Evolutionary conservation across 2,888 invertebrate species (phyloP).

Genomic region (Coenonympha glycerion): DNA sequence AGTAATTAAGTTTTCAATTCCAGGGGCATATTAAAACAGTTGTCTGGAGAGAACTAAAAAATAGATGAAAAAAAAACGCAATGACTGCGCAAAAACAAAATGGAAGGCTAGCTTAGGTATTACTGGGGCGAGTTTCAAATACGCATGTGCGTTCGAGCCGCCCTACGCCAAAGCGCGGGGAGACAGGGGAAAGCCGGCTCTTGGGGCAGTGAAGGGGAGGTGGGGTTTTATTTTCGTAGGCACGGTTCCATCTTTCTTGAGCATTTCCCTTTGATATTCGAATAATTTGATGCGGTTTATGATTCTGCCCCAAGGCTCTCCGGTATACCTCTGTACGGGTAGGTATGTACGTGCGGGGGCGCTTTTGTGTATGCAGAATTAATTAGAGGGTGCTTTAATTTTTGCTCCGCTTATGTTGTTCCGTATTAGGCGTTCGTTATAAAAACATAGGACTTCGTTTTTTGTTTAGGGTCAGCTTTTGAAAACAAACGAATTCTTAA

Average conservation of each 20-base stretch:
- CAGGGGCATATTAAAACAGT: slow-evolving; percentile 29
- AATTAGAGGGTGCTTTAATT: slow-evolving; percentile 57
- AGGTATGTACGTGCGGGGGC: slow-evolving; percentile 18
- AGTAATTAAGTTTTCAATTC: slow-evolving; percentile 32
- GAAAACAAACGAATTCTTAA: slow-evolving; percentile 49
- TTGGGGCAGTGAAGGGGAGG: slow-evolving; percentile 35
- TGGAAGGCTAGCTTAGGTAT: slow-evolving; percentile 65
- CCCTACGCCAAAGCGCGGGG: slow-evolving; percentile 33
- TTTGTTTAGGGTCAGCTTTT: slow-evolving; percentile 40
- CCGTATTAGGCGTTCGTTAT: slow-evolving; percentile 45
- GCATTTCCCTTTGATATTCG: slow-evolving; percentile 41
- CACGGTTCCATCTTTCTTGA: slow-evolving; percentile 45
- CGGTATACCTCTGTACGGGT: no score
- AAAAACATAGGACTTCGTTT: slow-evolving; percentile 43
- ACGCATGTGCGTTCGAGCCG: slow-evolving; percentile 67
- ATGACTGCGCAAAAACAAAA: slow-evolving; percentile 64
- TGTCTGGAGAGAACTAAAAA: slow-evolving; percentile 26
- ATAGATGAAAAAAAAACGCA: slow-evolving; percentile 26
- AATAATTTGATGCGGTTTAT: slow-evolving; percentile 43
- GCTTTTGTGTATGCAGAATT: slow-evolving; percentile 54
- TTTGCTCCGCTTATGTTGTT: slow-evolving; percentile 38
- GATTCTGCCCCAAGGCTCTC: slow-evolving; percentile 30
- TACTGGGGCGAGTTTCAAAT: slow-evolving; percentile 44
- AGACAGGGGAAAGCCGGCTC: slow-evolving; percentile 30
- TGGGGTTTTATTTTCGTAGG: slow-evolving; percentile 46